A percentile compares a stretch with the other conserved stretches of the same genome.
Evolutionary conservation across 2,797 vertebrate genomes (phyloP).

Genomic region (Sebastes taczanowskii): DNA sequence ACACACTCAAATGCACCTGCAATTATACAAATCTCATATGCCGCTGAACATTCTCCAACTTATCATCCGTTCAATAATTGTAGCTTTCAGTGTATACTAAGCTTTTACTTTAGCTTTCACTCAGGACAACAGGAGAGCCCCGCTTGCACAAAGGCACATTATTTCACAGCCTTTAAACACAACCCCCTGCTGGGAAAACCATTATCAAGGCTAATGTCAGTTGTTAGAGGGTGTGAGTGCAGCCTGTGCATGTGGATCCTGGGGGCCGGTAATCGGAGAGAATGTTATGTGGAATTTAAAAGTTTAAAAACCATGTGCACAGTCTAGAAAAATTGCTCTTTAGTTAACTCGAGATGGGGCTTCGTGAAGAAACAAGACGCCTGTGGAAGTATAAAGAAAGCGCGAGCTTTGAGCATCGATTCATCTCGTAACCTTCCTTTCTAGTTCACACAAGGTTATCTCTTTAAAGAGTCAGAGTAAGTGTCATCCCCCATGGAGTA

Average conservation of each 20-base stretch:
- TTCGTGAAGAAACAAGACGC: background rate
- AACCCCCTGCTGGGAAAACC: constrained; percentile 50
- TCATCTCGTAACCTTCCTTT: background rate
- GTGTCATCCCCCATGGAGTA: background rate
- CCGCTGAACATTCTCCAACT: background rate
- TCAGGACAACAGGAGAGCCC: constrained; percentile 29
- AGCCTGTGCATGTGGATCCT: constrained; percentile 10
- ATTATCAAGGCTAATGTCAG: constrained; percentile 58
- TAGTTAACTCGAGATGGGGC: background rate
- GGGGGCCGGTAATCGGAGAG: constrained; percentile 14
- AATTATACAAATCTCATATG: background rate
- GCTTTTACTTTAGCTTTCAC: constrained; percentile 58
- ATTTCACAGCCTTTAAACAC: constrained; percentile 57
- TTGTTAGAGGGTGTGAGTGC: constrained; percentile 30
- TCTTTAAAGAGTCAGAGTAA: background rate
- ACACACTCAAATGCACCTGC: background rate
- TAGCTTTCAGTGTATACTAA: constrained; percentile 49
- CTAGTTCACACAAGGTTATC: background rate
- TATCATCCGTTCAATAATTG: constrained; percentile 50
- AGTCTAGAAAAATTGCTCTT: background rate
- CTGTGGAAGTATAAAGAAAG: background rate
- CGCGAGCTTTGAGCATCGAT: background rate
- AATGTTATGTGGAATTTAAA: background rate
- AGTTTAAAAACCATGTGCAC: background rate
- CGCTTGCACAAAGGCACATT: constrained; percentile 42